These are phyloP conservation scores for Taurulus bubalis DNA, from an alignment of 2,113 vertebrate species.

Conservation along the genomic window DNA sequence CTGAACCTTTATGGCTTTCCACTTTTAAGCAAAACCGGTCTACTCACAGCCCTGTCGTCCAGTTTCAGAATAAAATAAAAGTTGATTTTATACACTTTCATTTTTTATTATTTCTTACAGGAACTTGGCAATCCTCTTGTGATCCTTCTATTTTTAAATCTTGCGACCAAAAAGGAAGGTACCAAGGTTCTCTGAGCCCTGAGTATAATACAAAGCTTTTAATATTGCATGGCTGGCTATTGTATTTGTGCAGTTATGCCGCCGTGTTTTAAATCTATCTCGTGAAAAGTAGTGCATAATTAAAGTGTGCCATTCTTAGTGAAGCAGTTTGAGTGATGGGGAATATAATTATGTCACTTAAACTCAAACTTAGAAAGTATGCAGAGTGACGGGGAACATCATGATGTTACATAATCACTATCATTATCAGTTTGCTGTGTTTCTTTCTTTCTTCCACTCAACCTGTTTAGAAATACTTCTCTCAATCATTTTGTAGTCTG, in stretches of 20 bases:
- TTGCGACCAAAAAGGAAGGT: neutral
- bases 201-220: neutral
- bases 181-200: neutral
- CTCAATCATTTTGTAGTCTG: constrained; percentile 14
- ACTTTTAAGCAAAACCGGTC: neutral
- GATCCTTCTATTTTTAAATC: neutral
- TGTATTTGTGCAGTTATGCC: neutral
- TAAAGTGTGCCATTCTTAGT: constrained; percentile 23
- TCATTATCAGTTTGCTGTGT: constrained; percentile 19
- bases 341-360: constrained; percentile 35
- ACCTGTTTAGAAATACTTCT: constrained; percentile 15
- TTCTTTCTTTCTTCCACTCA: neutral
- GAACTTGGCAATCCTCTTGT: constrained; percentile 1
- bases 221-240: neutral
- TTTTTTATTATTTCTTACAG: neutral
- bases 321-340: constrained; percentile 9
- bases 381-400: constrained; percentile 13
- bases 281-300: constrained; percentile 25
- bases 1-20: constrained; percentile 2
- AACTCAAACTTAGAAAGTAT: neutral
- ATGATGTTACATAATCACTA: constrained; percentile 35
- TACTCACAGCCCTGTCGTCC: neutral
- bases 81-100: too few species aligned
- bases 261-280: constrained; percentile 17
- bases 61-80: neutral